phyloP scores from a whole-genome alignment of 2,113 vertebrate genomes.

The Riparia riparia region DNA sequence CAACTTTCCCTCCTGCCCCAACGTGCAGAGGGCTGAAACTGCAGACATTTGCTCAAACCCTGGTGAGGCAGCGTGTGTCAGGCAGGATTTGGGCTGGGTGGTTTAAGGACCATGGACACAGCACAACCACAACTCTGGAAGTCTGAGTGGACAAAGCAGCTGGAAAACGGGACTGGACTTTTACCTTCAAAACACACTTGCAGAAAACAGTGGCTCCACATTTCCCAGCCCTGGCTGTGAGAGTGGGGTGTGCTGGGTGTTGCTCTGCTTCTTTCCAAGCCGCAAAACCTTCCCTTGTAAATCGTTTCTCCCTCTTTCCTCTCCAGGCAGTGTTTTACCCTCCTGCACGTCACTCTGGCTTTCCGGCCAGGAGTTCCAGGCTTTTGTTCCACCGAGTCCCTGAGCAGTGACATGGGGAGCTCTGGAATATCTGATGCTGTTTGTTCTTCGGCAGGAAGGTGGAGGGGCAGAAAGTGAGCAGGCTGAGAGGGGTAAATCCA shows the following conservation, averaged over 20 bases:
- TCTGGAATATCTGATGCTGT: neutral
- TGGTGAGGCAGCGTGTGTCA: neutral
- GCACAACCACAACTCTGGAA: neutral
- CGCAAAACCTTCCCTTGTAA: neutral
- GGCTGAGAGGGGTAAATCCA: slow-evolving; percentile 11
- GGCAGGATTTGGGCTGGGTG: neutral
- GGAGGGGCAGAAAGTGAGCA: neutral
- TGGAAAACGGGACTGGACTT: neutral
- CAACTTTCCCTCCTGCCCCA: neutral
- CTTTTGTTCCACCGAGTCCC: neutral
- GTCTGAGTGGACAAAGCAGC: neutral
- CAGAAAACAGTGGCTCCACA: neutral
- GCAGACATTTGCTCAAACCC: neutral
- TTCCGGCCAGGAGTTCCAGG: neutral
- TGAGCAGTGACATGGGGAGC: neutral
- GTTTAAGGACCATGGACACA: neutral
- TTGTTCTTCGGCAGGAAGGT: neutral
- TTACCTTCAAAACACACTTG: neutral
- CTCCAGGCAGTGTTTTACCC: neutral
- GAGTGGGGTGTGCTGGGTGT: no score
- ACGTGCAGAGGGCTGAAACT: neutral
- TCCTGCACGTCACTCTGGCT: neutral
- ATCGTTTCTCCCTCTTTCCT: neutral
- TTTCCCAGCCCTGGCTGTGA: neutral
- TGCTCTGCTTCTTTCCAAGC: neutral